Base-by-base conservation (phyloP, 2,888 invertebrate genomes). In the Tinea semifulvella region DNA sequence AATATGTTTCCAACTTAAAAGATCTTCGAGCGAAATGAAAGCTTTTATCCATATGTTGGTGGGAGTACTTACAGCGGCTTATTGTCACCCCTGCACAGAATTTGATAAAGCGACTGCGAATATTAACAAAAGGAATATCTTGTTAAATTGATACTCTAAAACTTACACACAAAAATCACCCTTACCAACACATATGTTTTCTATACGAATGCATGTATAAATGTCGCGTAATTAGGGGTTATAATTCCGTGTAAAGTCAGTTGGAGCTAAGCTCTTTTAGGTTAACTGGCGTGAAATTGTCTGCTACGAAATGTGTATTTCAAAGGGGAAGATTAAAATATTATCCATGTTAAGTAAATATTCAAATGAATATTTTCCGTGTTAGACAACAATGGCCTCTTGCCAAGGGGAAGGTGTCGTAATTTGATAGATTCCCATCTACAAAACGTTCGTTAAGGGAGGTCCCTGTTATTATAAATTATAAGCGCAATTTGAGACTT, bases 271-370 rank as follows among this genome's bases (percentile, higher is more conserved):
- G 65, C 46, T 69, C 53, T 76, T 79, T 61, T 49, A 49, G 52
- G 50, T 58, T 61, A 68, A 59, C 58, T 55, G 58, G 67, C 70
- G 76, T 74, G 77, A 79, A 77, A 77, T 79, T 80, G 79, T 79
- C 79, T 80, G 74, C 64, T 75, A 72, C 79, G 79, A 80, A 80
- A 75, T 76, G 79, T 80, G 73, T 80, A 79, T 77, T 79, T 79
- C 77, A 77, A 74, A 80, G 79, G 81, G 82, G 81, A 77, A 81
- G 82, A 82, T 82, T 82, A 82, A 82, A 82, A 82, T 82, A 82
- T 82, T 82, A 82, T 81, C 77, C 81, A 79, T 80, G 82, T 81
- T 82, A 80, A 81, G 81, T 82, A 82, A 82, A 82, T 82, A 82
- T 81, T 81, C 80, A 79, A 80, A 79, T 81, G 80, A 81, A 82